Base-by-base conservation (phyloP, 1,140 invertebrate species). In the Schmidtea mediterranea region DNA sequence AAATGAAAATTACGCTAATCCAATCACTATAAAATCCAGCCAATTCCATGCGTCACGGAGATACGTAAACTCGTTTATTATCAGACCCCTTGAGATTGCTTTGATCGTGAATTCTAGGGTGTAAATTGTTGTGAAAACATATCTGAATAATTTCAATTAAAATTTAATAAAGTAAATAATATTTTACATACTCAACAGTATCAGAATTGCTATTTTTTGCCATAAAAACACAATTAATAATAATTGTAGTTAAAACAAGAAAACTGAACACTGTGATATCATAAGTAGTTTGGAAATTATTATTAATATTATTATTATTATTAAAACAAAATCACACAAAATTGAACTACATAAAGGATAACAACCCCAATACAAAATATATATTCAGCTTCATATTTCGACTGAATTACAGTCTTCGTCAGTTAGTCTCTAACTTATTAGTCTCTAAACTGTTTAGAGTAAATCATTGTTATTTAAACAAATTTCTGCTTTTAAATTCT, bases 11-110 rank as follows among this genome's bases (percentile, higher is more conserved):
- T 82, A 89, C 53, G 84, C 84, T 49, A 81, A 80, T 40, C 79
- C 77, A 56, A 92, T 89, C 46, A 89, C 83, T 48, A 84, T 76
- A 66, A 90, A 90, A 69, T 90, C 84, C 59, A 90, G 69, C 82
- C 83, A 89, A 67, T 90, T 94, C 86, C 86, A 94, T 6, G 82
- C 81, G 71, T 89, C 90, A 56, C 86, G 68, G 50, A 94, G 72
- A 66, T 90, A 94, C 24, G 86, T 89, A 68, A 86, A 90, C 62
- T 84, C 84, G 66, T 84, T 81, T 48, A 90, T 68, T 58, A 89
- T 78, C 66, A 90, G 86, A 53, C 86, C 86, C 68, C 89, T 82
- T 52, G 83, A 81, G 58, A 87, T 76, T 51, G 81, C 78, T 70
- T 92, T 94, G 58, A 89, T 80, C 59, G 84, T 74, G 76, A 87